phyloP scores from a whole-genome alignment of 2,888 invertebrate genomes.

The Palloptera scutellata region DNA sequence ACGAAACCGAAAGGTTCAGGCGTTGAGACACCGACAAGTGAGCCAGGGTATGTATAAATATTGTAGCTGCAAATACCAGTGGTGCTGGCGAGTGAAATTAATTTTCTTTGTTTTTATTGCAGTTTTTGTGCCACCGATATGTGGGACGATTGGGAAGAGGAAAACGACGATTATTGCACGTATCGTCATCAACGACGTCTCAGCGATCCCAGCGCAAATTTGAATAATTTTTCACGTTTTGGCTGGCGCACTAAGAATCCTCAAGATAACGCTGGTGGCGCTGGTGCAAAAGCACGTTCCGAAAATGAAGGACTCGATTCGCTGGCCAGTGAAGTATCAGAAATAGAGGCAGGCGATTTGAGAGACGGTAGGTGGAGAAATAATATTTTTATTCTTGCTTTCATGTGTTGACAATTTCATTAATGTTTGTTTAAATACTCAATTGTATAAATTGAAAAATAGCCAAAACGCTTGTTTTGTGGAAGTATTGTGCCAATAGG shows the following conservation, averaged over 20 bases:
- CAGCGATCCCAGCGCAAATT: slow-evolving; percentile 92
- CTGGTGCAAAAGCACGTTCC: slow-evolving; percentile 82
- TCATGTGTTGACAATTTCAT: background rate
- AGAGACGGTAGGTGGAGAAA: slow-evolving; percentile 76
- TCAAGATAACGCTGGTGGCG: slow-evolving; percentile 69
- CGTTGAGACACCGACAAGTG: slow-evolving; percentile 93
- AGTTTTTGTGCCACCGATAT: slow-evolving; percentile 81
- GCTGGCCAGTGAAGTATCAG: slow-evolving; percentile 82
- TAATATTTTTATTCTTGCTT: background rate
- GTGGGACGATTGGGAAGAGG: slow-evolving; percentile 93
- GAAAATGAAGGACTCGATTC: slow-evolving; percentile 92
- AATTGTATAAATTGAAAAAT: background rate
- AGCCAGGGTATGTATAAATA: slow-evolving; percentile 71
- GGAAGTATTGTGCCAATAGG: too few relatives aligned
- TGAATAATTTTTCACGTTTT: slow-evolving; percentile 84
- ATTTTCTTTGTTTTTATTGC: slow-evolving; percentile 13
- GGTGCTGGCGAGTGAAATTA: too few relatives aligned
- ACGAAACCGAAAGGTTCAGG: slow-evolving; percentile 92
- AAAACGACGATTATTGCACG: slow-evolving; percentile 83
- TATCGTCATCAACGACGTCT: slow-evolving; percentile 80
- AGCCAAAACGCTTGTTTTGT: too few relatives aligned
- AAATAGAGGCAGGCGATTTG: slow-evolving; percentile 93
- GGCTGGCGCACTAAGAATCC: slow-evolving; percentile 75
- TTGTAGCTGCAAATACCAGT: background rate
- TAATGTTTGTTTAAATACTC: slow-evolving; percentile 8